phyloP scores from a whole-genome alignment of 2,113 vertebrate species.

The Potamarius usumacintae region DNA sequence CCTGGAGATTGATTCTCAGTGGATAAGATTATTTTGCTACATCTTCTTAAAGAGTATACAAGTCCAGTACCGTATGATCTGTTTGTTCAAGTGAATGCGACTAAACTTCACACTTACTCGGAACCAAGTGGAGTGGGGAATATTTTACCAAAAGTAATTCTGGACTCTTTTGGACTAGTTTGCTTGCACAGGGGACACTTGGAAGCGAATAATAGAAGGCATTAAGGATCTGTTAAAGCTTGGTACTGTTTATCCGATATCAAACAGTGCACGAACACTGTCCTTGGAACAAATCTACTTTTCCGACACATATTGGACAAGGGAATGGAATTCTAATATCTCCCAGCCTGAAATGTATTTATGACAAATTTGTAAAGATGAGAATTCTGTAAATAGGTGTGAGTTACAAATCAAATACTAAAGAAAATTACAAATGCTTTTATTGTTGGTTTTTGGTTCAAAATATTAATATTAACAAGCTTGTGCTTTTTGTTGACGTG shows the following conservation, averaged over 20 bases:
- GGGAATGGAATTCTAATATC: constrained; percentile 65
- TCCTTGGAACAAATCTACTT: constrained; percentile 40
- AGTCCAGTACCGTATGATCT: constrained; percentile 62
- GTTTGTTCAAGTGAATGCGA: constrained; percentile 71
- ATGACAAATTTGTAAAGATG: constrained; percentile 77
- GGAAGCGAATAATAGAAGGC: constrained; percentile 56
- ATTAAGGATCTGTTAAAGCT: constrained; percentile 63
- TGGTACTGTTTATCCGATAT: constrained; percentile 72
- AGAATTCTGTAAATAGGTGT: constrained; percentile 82
- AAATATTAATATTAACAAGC: constrained; percentile 80
- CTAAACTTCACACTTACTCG: constrained; percentile 70
- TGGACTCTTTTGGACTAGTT: constrained; percentile 41
- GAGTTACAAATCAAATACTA: constrained; percentile 65
- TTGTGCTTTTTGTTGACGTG: constrained; percentile 80
- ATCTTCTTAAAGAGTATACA: constrained; percentile 69
- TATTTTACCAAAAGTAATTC: constrained; percentile 60
- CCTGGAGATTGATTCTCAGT: constrained; percentile 66
- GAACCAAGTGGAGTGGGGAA: constrained; percentile 63
- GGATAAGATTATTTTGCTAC: constrained; percentile 78
- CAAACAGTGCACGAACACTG: constrained; percentile 65
- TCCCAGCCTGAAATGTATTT: constrained; percentile 92
- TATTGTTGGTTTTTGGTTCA: constrained; percentile 80
- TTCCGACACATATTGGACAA: constrained; percentile 52
- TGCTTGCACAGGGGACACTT: constrained; percentile 57
- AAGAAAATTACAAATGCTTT: constrained; percentile 73